A percentile compares a stretch with the other conserved stretches of the same genome.
phyloP scores from a whole-genome alignment of 2,797 vertebrate species.

The Okamejei kenojei region DNA sequence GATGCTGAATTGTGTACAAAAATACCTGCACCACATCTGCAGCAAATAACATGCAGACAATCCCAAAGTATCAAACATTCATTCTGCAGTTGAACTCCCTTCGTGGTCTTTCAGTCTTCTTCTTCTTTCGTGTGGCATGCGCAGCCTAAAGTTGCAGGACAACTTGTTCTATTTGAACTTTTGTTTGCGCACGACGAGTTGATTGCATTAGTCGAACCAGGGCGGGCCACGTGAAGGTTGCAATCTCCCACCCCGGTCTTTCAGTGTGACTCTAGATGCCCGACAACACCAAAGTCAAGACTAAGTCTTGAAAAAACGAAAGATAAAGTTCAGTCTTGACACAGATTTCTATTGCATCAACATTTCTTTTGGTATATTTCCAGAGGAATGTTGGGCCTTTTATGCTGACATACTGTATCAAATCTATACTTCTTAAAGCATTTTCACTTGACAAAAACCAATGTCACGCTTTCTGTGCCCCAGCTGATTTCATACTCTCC shows the following conservation, averaged over 20 bases:
- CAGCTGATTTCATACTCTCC: too few species aligned
- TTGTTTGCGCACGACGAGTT: too few species aligned
- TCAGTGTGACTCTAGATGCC: not conserved
- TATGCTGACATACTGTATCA: not conserved
- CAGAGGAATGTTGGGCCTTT: not conserved
- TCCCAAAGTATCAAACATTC: not conserved
- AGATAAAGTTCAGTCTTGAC: constrained; percentile 15
- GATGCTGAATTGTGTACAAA: not conserved
- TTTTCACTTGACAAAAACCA: too few species aligned
- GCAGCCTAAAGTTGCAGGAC: too few species aligned
- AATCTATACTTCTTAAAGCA: not conserved
- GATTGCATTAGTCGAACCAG: too few species aligned
- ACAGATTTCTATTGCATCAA: constrained; percentile 4
- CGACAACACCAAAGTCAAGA: not conserved
- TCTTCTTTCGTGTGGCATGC: too few species aligned
- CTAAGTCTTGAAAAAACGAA: not conserved
- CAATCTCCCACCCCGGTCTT: not conserved
- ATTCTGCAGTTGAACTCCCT: not conserved
- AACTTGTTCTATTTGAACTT: too few species aligned
- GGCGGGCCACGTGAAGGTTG: too few species aligned
- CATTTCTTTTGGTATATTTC: constrained; percentile 21
- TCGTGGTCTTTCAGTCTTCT: not conserved
- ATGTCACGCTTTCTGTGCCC: too few species aligned
- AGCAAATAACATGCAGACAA: not conserved
- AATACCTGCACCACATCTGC: not conserved